Evolutionary conservation across 2,888 invertebrate genomes (phyloP).

Genomic region (Branchellion lobata): DNA sequence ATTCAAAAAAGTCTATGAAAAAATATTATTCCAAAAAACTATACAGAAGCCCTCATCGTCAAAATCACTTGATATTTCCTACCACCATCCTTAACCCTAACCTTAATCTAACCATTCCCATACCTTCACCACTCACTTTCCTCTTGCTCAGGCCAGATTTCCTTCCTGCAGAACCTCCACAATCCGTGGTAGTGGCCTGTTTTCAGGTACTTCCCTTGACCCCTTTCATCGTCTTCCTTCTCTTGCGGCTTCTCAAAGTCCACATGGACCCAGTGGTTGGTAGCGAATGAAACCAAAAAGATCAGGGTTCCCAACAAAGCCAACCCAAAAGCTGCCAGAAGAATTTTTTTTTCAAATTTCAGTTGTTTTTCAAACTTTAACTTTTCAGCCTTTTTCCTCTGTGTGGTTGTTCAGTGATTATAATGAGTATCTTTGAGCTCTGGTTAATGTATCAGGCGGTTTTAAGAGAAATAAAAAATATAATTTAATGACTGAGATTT

Average conservation of each 20-base stretch:
- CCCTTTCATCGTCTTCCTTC: slow-evolving; percentile 30
- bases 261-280: slow-evolving; percentile 44
- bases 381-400: not conserved
- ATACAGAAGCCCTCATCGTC: too few species aligned
- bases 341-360: slow-evolving; percentile 13
- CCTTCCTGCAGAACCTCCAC: slow-evolving; percentile 47
- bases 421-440: not conserved
- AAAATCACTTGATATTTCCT: too few species aligned
- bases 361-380: slow-evolving; percentile 8
- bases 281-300: slow-evolving; percentile 42
- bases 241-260: slow-evolving; percentile 8
- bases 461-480: too few species aligned
- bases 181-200: slow-evolving; percentile 46
- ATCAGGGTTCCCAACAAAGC: slow-evolving; percentile 36
- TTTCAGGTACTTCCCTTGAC: slow-evolving; percentile 34
- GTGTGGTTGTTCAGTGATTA: not conserved
- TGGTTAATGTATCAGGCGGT: not conserved
- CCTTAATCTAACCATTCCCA: too few species aligned
- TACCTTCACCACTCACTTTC: not conserved
- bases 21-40: too few species aligned
- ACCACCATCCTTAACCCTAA: too few species aligned
- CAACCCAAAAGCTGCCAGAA: slow-evolving; percentile 34
- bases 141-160: slow-evolving; percentile 32
- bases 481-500: too few species aligned
- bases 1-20: too few species aligned